A percentile compares a stretch with the other conserved stretches of the same genome.
Conservation (phyloP, 2,113 vertebrate species). For the Gymnarchus niloticus region DNA sequence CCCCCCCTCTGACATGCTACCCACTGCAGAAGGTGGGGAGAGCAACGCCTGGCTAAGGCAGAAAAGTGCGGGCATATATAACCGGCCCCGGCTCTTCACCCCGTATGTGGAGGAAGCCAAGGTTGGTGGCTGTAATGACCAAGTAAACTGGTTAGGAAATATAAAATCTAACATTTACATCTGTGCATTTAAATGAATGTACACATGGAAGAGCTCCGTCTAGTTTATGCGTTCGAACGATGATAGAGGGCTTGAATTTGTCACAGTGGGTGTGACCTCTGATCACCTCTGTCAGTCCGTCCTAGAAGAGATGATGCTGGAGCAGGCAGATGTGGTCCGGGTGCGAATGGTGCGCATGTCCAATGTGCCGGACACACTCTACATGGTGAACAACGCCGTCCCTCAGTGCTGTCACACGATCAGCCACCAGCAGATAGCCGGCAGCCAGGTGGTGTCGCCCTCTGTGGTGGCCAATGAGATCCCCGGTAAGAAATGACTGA, state of each 20-base stretch:
- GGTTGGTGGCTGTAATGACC: slow-evolving; percentile 67
- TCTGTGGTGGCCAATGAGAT: slow-evolving; percentile 97
- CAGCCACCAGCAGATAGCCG: slow-evolving; percentile 86
- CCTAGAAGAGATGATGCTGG: slow-evolving; percentile 98
- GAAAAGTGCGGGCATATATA: slow-evolving; percentile 91
- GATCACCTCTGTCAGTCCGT: slow-evolving; percentile 68
- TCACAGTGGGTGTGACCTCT: too few species aligned
- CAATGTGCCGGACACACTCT: slow-evolving; percentile 94
- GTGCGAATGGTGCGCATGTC: slow-evolving; percentile 95
- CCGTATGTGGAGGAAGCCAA: slow-evolving; percentile 96
- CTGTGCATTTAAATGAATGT: too few species aligned
- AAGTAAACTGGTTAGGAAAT: too few species aligned
- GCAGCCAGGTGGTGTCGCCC: slow-evolving; percentile 75
- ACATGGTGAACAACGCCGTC: slow-evolving; percentile 92
- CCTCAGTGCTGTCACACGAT: slow-evolving; percentile 95
- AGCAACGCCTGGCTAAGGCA: slow-evolving; percentile 92
- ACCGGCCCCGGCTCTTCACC: slow-evolving; percentile 81
- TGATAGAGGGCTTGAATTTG: too few species aligned
- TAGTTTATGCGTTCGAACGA: too few species aligned
- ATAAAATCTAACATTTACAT: too few species aligned
- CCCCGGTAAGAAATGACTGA: too few species aligned
- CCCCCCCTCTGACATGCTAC: slow-evolving; percentile 95
- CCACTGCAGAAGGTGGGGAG: slow-evolving; percentile 88
- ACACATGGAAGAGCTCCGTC: too few species aligned
- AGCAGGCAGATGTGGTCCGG: slow-evolving; percentile 90